A percentile compares a stretch with the other conserved stretches of the same genome.
These are phyloP conservation scores for Andrena minutula DNA, from an alignment of 2,888 invertebrate genomes.

Conservation along the genomic window DNA sequence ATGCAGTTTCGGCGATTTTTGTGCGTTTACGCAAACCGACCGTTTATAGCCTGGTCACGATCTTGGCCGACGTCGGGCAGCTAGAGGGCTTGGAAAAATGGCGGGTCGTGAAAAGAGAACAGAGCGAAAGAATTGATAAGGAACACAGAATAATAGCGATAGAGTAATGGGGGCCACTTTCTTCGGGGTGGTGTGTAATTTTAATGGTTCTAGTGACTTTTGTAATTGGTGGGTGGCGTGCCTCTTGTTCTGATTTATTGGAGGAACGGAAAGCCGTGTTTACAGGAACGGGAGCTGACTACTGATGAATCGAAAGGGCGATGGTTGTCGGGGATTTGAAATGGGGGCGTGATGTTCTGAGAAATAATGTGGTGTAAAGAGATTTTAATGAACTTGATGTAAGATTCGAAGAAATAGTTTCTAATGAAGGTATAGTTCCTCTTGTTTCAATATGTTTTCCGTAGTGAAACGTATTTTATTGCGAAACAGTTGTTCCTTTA, in stretches of 20 bases:
- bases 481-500: background rate
- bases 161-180: background rate
- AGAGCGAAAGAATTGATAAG: slow-evolving; percentile 24
- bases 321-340: background rate
- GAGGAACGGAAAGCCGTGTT: background rate
- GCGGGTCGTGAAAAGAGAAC: background rate
- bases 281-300: background rate
- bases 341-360: background rate
- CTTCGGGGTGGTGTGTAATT: too few species aligned
- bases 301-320: background rate
- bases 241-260: background rate
- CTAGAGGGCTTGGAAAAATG: background rate
- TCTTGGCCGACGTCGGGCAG: slow-evolving; percentile 38
- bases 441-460: background rate
- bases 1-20: slow-evolving; percentile 73
- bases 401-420: too few species aligned
- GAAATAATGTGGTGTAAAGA: background rate
- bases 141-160: background rate
- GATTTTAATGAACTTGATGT: too few species aligned
- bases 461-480: background rate
- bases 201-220: too few species aligned
- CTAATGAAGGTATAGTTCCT: too few species aligned
- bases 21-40: slow-evolving; percentile 74
- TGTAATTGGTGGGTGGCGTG: too few species aligned
- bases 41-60: slow-evolving; percentile 78